Percentiles rank a stretch among this genome's conserved stretches.
Evolutionary conservation across 2,797 vertebrate genomes (phyloP).

Genomic region (Emydoidea blandingii): DNA sequence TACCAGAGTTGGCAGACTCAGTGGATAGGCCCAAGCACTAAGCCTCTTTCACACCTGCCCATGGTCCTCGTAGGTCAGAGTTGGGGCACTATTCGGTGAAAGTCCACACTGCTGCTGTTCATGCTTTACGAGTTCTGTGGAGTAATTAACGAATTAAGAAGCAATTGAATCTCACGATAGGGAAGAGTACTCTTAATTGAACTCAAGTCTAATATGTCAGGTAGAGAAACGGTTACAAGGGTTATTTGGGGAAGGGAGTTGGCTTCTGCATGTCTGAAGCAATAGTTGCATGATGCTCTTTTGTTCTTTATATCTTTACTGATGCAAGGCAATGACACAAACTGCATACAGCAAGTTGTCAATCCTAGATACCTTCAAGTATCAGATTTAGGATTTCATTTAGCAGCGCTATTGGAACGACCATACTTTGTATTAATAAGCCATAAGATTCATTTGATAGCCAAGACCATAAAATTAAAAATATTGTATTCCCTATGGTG

Average conservation of each 20-base stretch:
- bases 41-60: not conserved
- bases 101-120: not conserved
- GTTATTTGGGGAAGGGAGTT: not conserved
- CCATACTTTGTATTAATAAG: slow-evolving; percentile 68
- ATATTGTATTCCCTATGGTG: slow-evolving; percentile 16
- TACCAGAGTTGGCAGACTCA: not conserved
- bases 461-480: slow-evolving; percentile 63
- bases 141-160: not conserved
- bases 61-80: not conserved
- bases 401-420: slow-evolving; percentile 62
- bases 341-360: slow-evolving; percentile 58
- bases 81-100: not conserved
- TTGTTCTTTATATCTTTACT: slow-evolving; percentile 71
- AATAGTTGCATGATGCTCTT: slow-evolving; percentile 30
- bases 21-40: not conserved
- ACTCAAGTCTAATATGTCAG: not conserved
- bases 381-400: slow-evolving; percentile 70
- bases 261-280: slow-evolving; percentile 40
- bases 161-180: not conserved
- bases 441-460: slow-evolving; percentile 59
- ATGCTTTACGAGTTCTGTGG: not conserved
- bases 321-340: slow-evolving; percentile 56
- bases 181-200: not conserved
- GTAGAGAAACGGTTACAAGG: not conserved
- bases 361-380: slow-evolving; percentile 46